Conservation (phyloP, 1,140 invertebrate species). For the Coptotermes formosanus region DNA sequence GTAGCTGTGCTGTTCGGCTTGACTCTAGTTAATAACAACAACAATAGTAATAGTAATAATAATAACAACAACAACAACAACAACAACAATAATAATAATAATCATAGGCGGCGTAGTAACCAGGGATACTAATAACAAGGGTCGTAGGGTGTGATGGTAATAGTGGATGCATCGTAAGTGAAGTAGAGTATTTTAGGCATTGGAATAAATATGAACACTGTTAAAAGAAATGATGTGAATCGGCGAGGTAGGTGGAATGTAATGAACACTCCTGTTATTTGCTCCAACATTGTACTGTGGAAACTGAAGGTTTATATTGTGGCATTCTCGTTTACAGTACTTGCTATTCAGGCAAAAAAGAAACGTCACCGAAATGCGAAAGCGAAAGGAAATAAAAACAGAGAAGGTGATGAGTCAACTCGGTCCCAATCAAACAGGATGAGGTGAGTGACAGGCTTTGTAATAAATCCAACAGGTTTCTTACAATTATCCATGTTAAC, state of each 20-base stretch:
- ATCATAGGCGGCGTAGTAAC: neutral
- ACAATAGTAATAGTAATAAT: too few relatives aligned
- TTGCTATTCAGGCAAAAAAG: conserved; percentile 35
- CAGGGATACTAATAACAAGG: neutral
- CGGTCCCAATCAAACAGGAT: conserved; percentile 18
- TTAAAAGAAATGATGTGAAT: conserved; percentile 3
- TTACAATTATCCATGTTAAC: neutral
- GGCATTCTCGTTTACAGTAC: conserved; percentile 22
- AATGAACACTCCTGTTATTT: neutral
- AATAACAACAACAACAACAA: too few relatives aligned
- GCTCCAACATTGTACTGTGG: too few relatives aligned
- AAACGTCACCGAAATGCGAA: conserved; percentile 33
- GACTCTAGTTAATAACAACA: too few relatives aligned
- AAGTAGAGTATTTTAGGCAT: neutral
- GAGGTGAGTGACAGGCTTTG: conserved; percentile 34
- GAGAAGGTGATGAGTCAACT: conserved; percentile 9
- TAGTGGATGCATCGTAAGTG: neutral
- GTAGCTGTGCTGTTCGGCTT: too few relatives aligned
- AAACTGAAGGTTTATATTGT: too few relatives aligned
- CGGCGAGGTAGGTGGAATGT: neutral
- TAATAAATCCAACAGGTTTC: conserved; percentile 41
- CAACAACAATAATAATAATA: too few relatives aligned
- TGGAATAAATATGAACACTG: neutral
- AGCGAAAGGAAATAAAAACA: conserved; percentile 24
- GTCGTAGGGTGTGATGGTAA: neutral